Evolutionary conservation across 2,797 vertebrate genomes (phyloP).

Genomic region (Notolepis coatsorum): DNA sequence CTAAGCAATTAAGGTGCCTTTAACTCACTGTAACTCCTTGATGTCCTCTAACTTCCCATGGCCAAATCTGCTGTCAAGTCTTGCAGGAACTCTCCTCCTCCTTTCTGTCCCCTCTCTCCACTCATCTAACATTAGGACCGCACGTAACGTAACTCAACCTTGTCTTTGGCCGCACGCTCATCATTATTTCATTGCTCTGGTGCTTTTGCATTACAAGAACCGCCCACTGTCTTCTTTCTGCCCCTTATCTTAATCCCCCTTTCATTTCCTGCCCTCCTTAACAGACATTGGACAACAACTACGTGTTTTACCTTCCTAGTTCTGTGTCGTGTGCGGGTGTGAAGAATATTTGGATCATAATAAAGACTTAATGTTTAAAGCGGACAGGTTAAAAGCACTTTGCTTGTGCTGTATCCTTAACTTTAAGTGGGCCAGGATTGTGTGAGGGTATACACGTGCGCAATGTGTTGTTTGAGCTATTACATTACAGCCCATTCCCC

Average conservation of each 20-base stretch:
- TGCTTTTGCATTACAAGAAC: constrained; percentile 71
- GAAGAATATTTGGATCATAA: background rate
- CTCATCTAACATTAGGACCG: constrained; percentile 54
- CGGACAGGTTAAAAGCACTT: background rate
- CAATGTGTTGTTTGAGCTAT: constrained; percentile 57
- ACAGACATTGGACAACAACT: background rate
- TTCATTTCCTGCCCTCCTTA: constrained; percentile 19
- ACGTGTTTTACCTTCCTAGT: background rate
- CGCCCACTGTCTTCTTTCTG: constrained; percentile 58
- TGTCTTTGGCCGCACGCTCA: constrained; percentile 76
- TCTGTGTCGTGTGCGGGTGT: constrained; percentile 11
- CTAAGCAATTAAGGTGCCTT: constrained; percentile 15
- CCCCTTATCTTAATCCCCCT: constrained; percentile 45
- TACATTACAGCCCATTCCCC: constrained; percentile 72
- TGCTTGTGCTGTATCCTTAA: constrained; percentile 7
- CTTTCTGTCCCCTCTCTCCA: constrained; percentile 35
- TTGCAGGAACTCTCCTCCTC: constrained; percentile 45
- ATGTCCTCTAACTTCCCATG: constrained; percentile 8
- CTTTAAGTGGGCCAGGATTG: constrained; percentile 14
- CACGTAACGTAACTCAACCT: constrained; percentile 82
- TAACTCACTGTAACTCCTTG: constrained; percentile 50
- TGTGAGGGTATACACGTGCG: constrained; percentile 37
- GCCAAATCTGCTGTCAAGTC: constrained; percentile 42
- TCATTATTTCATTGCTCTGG: constrained; percentile 85
- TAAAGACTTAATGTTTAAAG: background rate